Base-by-base conservation (phyloP, 2,797 vertebrate genomes). In the Melanotaenia parkinsoni region DNA sequence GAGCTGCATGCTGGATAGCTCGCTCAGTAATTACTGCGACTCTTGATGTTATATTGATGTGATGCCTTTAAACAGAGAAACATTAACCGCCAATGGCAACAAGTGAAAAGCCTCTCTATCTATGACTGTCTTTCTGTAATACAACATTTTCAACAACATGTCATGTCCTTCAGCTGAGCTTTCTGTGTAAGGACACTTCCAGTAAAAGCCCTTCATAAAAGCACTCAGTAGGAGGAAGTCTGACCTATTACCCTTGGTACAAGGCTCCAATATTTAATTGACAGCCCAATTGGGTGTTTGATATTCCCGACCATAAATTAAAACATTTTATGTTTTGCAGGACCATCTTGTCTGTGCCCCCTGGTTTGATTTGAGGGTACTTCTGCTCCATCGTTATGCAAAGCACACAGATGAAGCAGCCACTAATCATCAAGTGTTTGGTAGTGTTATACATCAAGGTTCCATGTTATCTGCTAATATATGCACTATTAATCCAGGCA, bases 391-490 rank as follows among this genome's bases (percentile, higher is more conserved):
- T 92, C 89, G 76, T 86, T 90, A 91, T 92, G 89, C 91, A 91
- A 77, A 88, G 86, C 89, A 86, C 87, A 78, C 70, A 74, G 81
- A 88, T 86, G 80, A 89, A 87, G 86, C 77, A 81, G 80, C 83
- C 90, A 91, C 91, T 91, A 91, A 91, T 88, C 90, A 89, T 91
- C 83, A 88, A 85, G 86, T 86, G 79, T 59, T 67, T 72, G 73
- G 60, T 50, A 65, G 88, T 84, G 86, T 93, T 88, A 63, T 87
- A 89, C 86, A 88, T 88, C 80, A 86, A 82, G 88, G 87, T 82
- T 87, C 76, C 80, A 61, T 91, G 89, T 91, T 91, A 88, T 88
- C 89, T 70, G 80, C 67, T 91, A 86, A 92, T 92, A 81, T 86
- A 91, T 91, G 89, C 92, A 82, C 82, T 88, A 90, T 88, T 91